Evolutionary conservation across 1,140 invertebrate genomes (phyloP).

Genomic region (Rhopalosiphum maidis): DNA sequence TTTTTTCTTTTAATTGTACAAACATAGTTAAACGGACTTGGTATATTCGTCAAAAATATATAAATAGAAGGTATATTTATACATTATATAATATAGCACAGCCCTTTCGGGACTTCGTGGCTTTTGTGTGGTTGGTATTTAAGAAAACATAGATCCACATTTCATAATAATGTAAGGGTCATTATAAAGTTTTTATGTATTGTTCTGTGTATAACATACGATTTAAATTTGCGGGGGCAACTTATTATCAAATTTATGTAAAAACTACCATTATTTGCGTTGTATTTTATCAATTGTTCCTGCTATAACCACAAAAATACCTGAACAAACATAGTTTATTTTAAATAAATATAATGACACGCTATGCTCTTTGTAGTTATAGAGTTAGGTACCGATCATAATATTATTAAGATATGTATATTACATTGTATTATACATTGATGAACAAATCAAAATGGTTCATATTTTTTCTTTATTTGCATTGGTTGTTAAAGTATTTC

Average conservation of each 20-base stretch:
- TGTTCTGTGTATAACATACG: not conserved
- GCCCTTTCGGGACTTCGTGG: not conserved
- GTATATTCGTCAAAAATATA: not conserved
- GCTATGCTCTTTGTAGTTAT: not conserved
- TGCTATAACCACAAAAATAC: not conserved
- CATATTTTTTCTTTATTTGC: not conserved
- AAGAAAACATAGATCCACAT: not conserved
- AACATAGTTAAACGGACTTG: not conserved
- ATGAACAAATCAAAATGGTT: not conserved
- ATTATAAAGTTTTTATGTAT: not conserved
- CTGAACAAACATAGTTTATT: not conserved
- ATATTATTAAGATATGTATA: not conserved
- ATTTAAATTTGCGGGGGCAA: not conserved
- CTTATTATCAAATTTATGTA: not conserved
- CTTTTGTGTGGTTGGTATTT: not conserved
- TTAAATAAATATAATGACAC: too few species aligned
- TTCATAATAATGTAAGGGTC: not conserved
- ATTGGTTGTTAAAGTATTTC: not conserved
- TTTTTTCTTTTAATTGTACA: not conserved
- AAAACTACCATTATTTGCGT: not conserved
- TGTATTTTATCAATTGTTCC: not conserved
- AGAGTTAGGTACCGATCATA: not conserved
- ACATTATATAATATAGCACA: not conserved
- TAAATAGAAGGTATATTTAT: not conserved
- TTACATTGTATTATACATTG: not conserved